Evolutionary conservation across 2,113 vertebrate species (phyloP).

Genomic region (Sander lucioperca): DNA sequence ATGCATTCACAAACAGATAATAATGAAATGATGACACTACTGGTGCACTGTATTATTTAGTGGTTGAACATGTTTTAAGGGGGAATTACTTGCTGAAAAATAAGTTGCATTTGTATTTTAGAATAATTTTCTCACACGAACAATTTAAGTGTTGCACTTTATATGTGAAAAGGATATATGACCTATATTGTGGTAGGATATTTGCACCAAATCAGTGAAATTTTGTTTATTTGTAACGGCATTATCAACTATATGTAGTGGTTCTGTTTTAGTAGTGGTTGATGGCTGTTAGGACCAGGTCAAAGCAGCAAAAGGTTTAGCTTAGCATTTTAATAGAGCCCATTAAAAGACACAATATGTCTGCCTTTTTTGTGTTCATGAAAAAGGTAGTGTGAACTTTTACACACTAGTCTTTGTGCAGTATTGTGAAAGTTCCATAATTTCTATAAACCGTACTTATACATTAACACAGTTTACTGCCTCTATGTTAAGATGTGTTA

Average conservation of each 20-base stretch:
- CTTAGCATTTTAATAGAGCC: not conserved
- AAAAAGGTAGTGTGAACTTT: not conserved
- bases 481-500: not conserved
- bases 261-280: not conserved
- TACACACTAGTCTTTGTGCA: not conserved
- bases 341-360: fast-evolving
- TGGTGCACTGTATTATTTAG: fast-evolving
- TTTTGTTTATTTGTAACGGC: not conserved
- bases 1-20: not conserved
- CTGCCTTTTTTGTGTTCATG: not conserved
- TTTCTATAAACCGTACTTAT: not conserved
- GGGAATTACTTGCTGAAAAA: not conserved
- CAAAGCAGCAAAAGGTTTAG: not conserved
- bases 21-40: not conserved
- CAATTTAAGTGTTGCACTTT: no score
- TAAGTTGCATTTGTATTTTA: not conserved
- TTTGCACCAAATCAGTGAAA: not conserved
- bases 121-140: not conserved
- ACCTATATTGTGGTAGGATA: not conserved
- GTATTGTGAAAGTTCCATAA: no score
- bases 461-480: not conserved
- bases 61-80: not conserved
- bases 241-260: not conserved
- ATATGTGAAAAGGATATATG: not conserved
- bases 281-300: not conserved